phyloP scores from a whole-genome alignment of 2,888 invertebrate genomes.

The Panopea generosa region DNA sequence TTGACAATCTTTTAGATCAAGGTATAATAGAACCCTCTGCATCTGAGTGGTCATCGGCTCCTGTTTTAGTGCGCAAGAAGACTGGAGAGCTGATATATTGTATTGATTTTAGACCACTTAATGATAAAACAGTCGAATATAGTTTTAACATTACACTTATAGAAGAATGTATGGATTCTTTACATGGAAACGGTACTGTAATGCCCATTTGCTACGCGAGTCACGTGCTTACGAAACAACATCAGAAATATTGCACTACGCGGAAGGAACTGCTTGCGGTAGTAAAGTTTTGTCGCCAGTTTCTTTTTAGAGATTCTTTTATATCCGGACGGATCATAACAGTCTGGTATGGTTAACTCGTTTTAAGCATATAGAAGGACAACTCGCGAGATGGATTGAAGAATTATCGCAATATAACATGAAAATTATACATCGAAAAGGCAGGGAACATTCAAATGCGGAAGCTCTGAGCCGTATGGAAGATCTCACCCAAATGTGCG shows the following conservation, averaged over 20 bases:
- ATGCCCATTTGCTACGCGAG: neutral
- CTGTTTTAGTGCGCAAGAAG: conserved; percentile 19
- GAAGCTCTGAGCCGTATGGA: neutral
- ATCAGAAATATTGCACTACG: neutral
- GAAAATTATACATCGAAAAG: neutral
- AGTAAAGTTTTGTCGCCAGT: conserved; percentile 2
- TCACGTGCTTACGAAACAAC: too few species aligned
- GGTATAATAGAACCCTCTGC: conserved; percentile 6
- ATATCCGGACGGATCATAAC: conserved; percentile 4
- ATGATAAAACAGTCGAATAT: neutral
- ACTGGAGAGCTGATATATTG: conserved; percentile 4
- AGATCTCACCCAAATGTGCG: neutral
- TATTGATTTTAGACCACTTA: conserved; percentile 4
- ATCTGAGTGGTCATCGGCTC: neutral
- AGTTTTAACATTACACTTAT: conserved; percentile 4
- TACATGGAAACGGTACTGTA: neutral
- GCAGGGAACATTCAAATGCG: neutral
- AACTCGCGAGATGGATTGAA: conserved; percentile 15
- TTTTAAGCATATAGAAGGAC: conserved; percentile 9
- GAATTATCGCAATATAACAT: conserved; percentile 7
- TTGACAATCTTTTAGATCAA: conserved; percentile 9
- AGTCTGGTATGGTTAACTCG: conserved; percentile 13
- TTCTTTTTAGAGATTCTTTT: neutral
- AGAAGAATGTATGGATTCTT: conserved; percentile 17
- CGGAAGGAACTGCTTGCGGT: neutral